Percentiles rank a stretch among this genome's conserved stretches.
Conservation (phyloP, 2,888 invertebrate genomes). For the Ametastegia equiseti region DNA sequence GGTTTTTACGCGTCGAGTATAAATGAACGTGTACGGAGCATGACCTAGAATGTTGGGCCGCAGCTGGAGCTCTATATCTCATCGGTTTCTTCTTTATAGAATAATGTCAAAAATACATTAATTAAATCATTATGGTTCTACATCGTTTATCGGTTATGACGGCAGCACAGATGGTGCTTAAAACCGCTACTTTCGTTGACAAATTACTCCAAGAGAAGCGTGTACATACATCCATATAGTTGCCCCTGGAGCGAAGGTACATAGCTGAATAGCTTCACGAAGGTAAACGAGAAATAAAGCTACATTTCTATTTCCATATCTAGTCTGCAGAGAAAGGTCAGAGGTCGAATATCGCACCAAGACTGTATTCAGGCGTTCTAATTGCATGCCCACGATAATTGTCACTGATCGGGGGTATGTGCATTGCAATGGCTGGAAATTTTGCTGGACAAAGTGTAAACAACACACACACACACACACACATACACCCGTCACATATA, state of each 20-base stretch:
- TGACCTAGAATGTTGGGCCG: slow-evolving; percentile 31
- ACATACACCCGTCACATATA: too few relatives aligned
- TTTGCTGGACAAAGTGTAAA: too few relatives aligned
- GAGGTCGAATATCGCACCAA: background rate
- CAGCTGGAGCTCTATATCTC: slow-evolving; percentile 35
- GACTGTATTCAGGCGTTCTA: background rate
- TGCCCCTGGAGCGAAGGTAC: background rate
- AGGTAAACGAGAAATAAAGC: slow-evolving; percentile 17
- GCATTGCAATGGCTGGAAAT: background rate
- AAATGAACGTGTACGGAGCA: slow-evolving; percentile 12
- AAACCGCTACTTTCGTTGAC: slow-evolving; percentile 25
- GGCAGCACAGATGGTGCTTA: background rate
- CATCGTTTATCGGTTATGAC: slow-evolving; percentile 38
- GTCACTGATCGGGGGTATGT: background rate
- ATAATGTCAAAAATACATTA: slow-evolving; percentile 44
- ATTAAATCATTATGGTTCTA: slow-evolving; percentile 44
- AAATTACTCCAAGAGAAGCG: slow-evolving; percentile 14
- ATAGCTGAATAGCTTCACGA: background rate
- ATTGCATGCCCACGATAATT: background rate
- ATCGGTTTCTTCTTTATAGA: slow-evolving; percentile 40
- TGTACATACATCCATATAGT: too few relatives aligned
- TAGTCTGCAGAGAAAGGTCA: background rate
- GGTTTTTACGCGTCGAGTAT: slow-evolving; percentile 12
- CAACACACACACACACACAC: too few relatives aligned
- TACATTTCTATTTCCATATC: background rate